phyloP scores from a whole-genome alignment of 2,888 invertebrate species.

The Bursaphelenchus okinawaensis region DNA sequence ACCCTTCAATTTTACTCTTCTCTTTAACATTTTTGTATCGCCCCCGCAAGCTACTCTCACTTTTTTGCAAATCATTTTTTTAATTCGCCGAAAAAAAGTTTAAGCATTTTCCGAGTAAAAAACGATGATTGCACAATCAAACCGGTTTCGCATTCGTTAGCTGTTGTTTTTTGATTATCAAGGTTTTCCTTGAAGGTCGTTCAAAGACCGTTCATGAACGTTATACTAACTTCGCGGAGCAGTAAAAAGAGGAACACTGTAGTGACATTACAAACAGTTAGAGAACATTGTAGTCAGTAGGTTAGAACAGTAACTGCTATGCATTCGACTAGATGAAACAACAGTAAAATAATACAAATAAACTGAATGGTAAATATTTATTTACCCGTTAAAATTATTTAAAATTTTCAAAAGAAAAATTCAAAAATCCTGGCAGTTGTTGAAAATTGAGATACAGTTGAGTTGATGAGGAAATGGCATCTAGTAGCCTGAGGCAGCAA shows the following conservation, averaged over 20 bases:
- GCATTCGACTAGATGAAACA: too few species aligned
- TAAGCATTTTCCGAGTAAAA: not conserved
- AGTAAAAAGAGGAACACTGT: not conserved
- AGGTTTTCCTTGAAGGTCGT: not conserved
- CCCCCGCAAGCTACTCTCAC: too few species aligned
- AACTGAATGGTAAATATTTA: not conserved
- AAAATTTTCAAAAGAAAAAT: not conserved
- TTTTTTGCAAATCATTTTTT: too few species aligned
- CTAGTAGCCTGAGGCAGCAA: not conserved
- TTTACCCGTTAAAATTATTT: not conserved
- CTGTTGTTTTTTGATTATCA: not conserved
- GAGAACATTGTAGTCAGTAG: too few species aligned
- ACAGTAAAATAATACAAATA: too few species aligned
- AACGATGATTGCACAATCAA: not conserved
- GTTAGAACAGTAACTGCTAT: too few species aligned
- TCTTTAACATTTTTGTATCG: too few species aligned
- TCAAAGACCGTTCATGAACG: not conserved
- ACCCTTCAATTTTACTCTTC: too few species aligned
- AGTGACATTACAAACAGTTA: not conserved
- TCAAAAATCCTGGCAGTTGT: not conserved
- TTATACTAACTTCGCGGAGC: not conserved
- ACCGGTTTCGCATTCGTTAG: not conserved
- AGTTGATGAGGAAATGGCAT: not conserved
- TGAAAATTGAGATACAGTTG: not conserved
- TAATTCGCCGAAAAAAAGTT: not conserved